Evolutionary conservation across 2,888 invertebrate genomes (phyloP), one percentile per base, ranked within the genome.

Genomic region (Petrophora chlorosata): DNA sequence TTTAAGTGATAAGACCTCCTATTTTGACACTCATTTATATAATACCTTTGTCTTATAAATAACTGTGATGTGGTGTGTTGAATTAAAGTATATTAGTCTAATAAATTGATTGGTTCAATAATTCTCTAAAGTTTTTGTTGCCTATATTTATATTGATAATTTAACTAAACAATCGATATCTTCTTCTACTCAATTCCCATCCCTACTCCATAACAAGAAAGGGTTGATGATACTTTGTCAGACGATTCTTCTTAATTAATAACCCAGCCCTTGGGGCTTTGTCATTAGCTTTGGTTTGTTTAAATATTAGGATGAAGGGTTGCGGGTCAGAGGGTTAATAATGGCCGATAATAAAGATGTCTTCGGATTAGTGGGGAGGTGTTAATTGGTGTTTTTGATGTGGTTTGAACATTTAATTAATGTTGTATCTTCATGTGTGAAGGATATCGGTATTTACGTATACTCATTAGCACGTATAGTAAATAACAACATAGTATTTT

Each of bases 151-250:
- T 22, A 8, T 13, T 1, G 8, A n/a, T 10, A 7, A 3, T 2
- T n/a, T n/a, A n/a, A n/a, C n/a, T n/a, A 13, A 28, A 26, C 4
- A 22, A 46, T 46, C 26, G 34, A 41, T 32, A 38, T 57, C 65
- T 61, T 5, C 3, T 8, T 28, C n/a, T 4, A 25, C 1, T 23
- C 13, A 2, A 15, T 40, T 41, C 49, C 32, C 56, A 54, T 50
- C 50, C 17, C 58, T 56, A 43, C 57, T 63, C 67, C 75, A 72
- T 72, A 76, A 74, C 70, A 77, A 81, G 67, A 66, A 78, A 84
- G 88, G 88, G 87, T 84, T 85, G 84, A 80, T 83, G 82, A 84
- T 87, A 85, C 81, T 81, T 87, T 85, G 84, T 76, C 77, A 87
- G 88, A 77, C 77, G 82, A 82, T 81, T 79, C 80, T 61, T 73